A percentile compares a stretch with the other conserved stretches of the same genome.
Evolutionary conservation across 2,113 vertebrate genomes (phyloP).

Genomic region (Talpa occidentalis): DNA sequence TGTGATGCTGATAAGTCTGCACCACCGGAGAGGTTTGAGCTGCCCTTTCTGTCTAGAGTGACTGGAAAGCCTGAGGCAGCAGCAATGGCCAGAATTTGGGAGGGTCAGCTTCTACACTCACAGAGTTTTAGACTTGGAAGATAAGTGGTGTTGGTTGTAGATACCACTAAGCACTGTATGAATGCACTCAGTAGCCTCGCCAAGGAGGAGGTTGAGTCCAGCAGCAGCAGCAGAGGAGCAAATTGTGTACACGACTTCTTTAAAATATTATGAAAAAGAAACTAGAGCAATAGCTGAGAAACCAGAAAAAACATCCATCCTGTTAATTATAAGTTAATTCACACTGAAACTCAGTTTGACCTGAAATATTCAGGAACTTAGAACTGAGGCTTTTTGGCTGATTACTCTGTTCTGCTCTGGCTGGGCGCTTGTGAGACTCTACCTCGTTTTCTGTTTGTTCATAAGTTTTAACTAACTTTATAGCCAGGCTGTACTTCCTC

Average conservation of each 20-base stretch:
- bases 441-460: not conserved
- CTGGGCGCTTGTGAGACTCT: not conserved
- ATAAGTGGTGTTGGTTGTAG: not conserved
- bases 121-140: not conserved
- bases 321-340: not conserved
- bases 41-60: not conserved
- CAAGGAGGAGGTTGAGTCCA: not conserved
- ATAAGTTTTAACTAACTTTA: not conserved
- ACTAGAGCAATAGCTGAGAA: not conserved
- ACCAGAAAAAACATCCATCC: not conserved
- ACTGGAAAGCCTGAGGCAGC: not conserved
- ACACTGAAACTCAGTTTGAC: not conserved
- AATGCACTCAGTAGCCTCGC: not conserved
- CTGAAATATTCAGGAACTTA: not conserved
- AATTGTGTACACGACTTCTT: not conserved
- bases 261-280: not conserved
- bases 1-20: not conserved
- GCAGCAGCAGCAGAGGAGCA: not conserved
- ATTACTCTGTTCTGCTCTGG: not conserved
- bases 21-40: not conserved
- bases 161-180: not conserved
- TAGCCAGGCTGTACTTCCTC: not conserved
- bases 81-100: not conserved
- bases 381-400: not conserved
- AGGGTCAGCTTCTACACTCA: not conserved